Base-by-base conservation (phyloP, 2,113 vertebrate genomes). In the Probosciger aterrimus region DNA sequence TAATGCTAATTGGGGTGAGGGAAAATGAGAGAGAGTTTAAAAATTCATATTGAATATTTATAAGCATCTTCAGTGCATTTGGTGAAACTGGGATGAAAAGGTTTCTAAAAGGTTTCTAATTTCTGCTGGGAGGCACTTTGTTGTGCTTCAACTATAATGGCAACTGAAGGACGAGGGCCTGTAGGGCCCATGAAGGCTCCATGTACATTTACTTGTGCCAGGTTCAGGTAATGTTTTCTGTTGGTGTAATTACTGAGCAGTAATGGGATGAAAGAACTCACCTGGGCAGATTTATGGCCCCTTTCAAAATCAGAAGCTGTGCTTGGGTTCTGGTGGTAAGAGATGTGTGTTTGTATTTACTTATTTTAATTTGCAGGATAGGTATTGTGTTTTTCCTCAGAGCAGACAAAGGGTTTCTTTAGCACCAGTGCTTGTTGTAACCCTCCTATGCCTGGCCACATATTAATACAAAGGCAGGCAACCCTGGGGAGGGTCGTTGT, bases 21-120 rank as follows among this genome's bases (percentile, higher is more conserved):
- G 27, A 90, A 91, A 92, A 89, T 35, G 74, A 88, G 75, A 91
- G 90, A 71, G 77, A 88, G 35, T 79, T 96, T 65, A 84, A 96
- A 94, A 92, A 91, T 84, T 86, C 49, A 69, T 79, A 73, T 17
- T 79, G 90, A 94, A 94, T 96, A 95, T 95, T 94, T 96, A 92
- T 95, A 88, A 93, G 92, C 69, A 78, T 91, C 28, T 31, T 96
- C 37, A 67, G 73, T 86, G 82, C 76, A 37, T 88, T 95, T 84
- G 71, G 44, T 73, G 63, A 89, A 94, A 81, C 76, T 73, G 41
- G 60, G 52, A 94, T 93, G 79, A 90, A 95, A 84, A 93, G 59
- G 53, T 95, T 96, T 90, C 30, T 35, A 84, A 91, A 95, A 87
- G 59, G 67, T 96, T 96, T 95, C 64, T 93, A 47, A 93, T 96